Conservation (phyloP, 2,888 invertebrate genomes). For the Eulithis testata region DNA sequence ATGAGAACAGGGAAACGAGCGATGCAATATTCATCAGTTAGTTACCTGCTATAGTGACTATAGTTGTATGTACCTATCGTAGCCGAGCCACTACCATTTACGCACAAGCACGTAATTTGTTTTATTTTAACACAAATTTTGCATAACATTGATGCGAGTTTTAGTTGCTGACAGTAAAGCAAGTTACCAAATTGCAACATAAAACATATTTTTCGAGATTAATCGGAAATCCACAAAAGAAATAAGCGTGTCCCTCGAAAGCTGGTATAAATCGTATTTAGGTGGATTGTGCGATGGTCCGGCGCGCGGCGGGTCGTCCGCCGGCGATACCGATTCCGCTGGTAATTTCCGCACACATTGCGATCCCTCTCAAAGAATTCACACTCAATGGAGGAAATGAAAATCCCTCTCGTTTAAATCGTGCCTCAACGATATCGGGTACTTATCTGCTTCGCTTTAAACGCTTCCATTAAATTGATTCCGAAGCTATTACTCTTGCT, state of each 20-base stretch:
- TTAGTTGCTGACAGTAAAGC: neutral
- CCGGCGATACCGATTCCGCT: constrained; percentile 64
- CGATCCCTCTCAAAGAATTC: constrained; percentile 62
- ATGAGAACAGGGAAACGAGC: constrained; percentile 16
- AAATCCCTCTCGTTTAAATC: constrained; percentile 72
- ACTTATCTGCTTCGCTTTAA: constrained; percentile 33
- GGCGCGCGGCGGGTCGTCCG: constrained; percentile 51
- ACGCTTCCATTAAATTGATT: constrained; percentile 41
- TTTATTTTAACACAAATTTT: neutral
- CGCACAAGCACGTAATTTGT: neutral
- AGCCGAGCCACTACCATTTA: neutral
- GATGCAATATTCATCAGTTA: constrained; percentile 23
- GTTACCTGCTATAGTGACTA: neutral
- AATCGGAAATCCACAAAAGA: constrained; percentile 19
- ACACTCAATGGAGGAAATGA: constrained; percentile 66
- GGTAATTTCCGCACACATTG: constrained; percentile 70
- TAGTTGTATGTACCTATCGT: neutral
- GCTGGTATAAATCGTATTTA: constrained; percentile 45
- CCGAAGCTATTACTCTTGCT: constrained; percentile 31
- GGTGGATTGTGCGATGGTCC: constrained; percentile 51
- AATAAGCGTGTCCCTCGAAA: constrained; percentile 21
- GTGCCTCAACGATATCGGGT: constrained; percentile 58
- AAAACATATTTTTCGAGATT: constrained; percentile 20
- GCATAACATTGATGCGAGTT: too few species aligned
- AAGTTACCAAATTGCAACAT: neutral